Conservation (phyloP, 2,113 vertebrate genomes). For the Oceanodroma tethys region DNA sequence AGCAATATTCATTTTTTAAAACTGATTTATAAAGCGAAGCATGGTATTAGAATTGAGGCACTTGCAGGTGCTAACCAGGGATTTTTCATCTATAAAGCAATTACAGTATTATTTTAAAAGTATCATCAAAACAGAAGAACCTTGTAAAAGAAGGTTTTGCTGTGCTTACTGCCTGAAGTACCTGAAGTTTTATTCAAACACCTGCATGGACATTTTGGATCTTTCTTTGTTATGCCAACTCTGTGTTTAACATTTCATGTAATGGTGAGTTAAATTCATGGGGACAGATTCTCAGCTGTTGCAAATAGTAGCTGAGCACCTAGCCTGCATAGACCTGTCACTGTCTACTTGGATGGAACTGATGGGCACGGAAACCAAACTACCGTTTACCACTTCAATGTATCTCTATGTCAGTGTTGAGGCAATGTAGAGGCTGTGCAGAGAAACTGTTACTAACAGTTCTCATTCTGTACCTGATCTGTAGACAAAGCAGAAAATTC, state of each 20-base stretch:
- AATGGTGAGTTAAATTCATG: neutral
- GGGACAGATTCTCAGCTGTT: conserved; percentile 3
- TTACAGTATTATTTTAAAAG: neutral
- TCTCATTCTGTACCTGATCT: neutral
- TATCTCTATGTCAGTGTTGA: neutral
- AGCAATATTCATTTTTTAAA: neutral
- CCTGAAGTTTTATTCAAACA: neutral
- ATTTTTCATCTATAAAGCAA: neutral
- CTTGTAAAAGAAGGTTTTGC: conserved; percentile 3
- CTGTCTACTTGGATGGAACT: neutral
- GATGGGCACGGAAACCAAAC: neutral
- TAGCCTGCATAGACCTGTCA: neutral
- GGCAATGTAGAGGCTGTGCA: neutral
- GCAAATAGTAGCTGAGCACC: neutral
- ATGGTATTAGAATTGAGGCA: neutral
- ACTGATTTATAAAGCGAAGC: neutral
- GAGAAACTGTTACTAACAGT: neutral
- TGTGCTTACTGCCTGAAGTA: conserved; percentile 27
- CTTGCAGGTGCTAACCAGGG: conserved; percentile 14
- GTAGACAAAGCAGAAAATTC: neutral
- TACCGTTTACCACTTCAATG: neutral
- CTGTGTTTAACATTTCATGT: neutral
- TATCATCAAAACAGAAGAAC: neutral
- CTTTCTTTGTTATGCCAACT: neutral
- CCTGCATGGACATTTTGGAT: neutral